Percentiles rank a stretch among this genome's conserved stretches.
Evolutionary conservation across 2,113 vertebrate genomes (phyloP).

Genomic region (Henicopernis longicauda): DNA sequence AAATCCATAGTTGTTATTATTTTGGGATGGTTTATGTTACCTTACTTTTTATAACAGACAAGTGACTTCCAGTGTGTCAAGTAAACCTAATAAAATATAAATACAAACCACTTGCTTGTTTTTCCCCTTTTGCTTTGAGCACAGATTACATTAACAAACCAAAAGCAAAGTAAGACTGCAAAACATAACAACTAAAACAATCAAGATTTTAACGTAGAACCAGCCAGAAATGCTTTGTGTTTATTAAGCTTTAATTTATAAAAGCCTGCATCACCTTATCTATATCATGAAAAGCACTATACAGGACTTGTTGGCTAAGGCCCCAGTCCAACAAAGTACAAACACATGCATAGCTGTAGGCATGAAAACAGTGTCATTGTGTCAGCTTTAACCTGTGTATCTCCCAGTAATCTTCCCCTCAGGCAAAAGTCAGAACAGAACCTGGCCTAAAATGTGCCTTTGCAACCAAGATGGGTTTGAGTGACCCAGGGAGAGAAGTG

Average conservation of each 20-base stretch:
- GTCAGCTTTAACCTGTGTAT: neutral
- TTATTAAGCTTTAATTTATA: neutral
- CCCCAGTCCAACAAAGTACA: neutral
- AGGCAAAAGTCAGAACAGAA: neutral
- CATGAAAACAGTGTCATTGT: accelerated
- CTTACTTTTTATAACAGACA: neutral
- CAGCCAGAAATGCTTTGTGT: neutral
- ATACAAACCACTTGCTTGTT: neutral
- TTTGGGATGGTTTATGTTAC: conserved; percentile 11
- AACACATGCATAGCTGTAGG: neutral
- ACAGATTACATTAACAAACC: neutral
- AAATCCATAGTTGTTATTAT: neutral
- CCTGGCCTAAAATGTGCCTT: neutral
- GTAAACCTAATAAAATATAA: neutral
- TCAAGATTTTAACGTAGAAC: neutral
- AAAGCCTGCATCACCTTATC: neutral
- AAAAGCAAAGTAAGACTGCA: neutral
- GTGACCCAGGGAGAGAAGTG: neutral
- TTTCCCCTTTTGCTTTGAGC: neutral
- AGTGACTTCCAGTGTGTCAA: neutral
- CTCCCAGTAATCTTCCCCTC: neutral
- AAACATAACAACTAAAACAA: neutral
- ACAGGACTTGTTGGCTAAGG: neutral
- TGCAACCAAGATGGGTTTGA: neutral
- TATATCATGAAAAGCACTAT: neutral